A percentile compares a stretch with the other conserved stretches of the same genome.
Evolutionary conservation across 2,113 vertebrate species (phyloP).

Genomic region (Mobula birostris): DNA sequence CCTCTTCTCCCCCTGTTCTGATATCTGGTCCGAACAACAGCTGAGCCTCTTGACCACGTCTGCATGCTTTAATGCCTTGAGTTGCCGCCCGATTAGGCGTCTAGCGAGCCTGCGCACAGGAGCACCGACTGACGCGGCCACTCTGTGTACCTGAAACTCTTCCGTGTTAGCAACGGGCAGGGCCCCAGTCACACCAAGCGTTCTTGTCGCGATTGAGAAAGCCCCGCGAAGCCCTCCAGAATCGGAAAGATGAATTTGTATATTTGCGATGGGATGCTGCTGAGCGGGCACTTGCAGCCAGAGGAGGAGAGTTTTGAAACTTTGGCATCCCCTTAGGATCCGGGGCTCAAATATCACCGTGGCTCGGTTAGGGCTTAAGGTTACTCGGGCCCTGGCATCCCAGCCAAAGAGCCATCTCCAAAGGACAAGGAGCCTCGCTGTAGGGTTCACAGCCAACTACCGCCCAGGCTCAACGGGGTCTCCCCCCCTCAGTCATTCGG

Average conservation of each 20-base stretch:
- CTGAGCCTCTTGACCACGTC: too few species aligned
- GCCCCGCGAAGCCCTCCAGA: not conserved
- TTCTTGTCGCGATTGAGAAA: not conserved
- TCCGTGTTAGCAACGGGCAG: not conserved
- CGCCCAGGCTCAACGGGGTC: not conserved
- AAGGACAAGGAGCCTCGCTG: not conserved
- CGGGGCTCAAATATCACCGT: not conserved
- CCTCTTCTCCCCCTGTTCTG: too few species aligned
- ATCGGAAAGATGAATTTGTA: not conserved
- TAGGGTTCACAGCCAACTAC: not conserved
- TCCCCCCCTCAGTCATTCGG: not conserved
- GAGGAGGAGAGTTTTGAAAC: not conserved
- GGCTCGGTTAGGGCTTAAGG: not conserved
- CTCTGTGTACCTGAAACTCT: not conserved
- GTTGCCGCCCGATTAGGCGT: too few species aligned
- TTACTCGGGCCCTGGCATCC: not conserved
- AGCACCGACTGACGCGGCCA: too few species aligned
- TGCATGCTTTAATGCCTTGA: too few species aligned
- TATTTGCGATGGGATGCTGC: not conserved
- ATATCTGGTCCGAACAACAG: too few species aligned
- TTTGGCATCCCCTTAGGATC: not conserved
- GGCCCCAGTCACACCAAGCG: not conserved
- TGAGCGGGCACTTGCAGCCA: not conserved
- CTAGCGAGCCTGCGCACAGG: too few species aligned
- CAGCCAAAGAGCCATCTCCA: not conserved